Conservation (phyloP, 2,113 vertebrate genomes). For the Zapus hudsonius region DNA sequence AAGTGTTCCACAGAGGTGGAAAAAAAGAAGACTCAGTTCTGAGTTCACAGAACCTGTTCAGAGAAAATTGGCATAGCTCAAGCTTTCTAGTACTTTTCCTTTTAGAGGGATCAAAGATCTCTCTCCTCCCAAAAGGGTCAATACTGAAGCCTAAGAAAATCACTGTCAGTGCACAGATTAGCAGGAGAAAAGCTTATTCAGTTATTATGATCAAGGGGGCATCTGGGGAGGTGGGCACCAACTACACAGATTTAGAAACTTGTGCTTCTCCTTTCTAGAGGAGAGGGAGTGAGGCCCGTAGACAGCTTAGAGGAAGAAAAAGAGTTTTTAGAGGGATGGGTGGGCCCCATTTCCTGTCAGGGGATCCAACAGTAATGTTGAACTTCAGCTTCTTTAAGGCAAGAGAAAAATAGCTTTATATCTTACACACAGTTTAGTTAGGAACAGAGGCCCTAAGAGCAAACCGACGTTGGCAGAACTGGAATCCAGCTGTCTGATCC, state of each 20-base stretch:
- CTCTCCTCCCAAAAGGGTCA: neutral
- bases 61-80: neutral
- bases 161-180: neutral
- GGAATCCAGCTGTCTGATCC: too few relatives aligned
- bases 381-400: neutral
- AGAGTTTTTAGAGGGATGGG: neutral
- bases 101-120: neutral
- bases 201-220: neutral
- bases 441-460: too few relatives aligned
- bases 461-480: too few relatives aligned
- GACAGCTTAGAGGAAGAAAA: neutral
- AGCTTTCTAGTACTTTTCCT: neutral
- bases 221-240: neutral
- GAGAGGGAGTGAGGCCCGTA: too few relatives aligned
- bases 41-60: rapidly evolving
- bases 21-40: neutral
- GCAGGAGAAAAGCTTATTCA: neutral
- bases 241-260: neutral
- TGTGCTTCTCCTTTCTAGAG: neutral
- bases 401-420: too few relatives aligned
- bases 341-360: neutral
- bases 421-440: too few relatives aligned
- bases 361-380: too few relatives aligned
- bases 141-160: neutral
- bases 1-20: neutral